Base-by-base conservation (phyloP, 2,797 vertebrate species). In the Brachyrhaphis roseni region DNA sequence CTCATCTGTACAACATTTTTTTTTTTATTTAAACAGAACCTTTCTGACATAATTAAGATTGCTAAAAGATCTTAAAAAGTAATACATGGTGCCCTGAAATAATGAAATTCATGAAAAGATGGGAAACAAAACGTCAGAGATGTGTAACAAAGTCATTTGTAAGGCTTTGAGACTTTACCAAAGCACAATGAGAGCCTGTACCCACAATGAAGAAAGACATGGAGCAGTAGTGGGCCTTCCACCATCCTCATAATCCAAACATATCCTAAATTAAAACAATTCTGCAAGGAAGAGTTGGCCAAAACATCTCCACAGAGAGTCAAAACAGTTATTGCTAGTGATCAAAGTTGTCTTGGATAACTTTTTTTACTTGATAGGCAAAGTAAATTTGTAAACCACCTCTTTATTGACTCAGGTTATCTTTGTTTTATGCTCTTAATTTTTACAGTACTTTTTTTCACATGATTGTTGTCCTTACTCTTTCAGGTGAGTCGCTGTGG, bases 401-500 rank as follows among this genome's bases (percentile, higher is more conserved):
- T 16, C 18, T 71, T 26, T 28, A 71, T 46, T 71, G 23, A 45
- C 26, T 28, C 12, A 16, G 68, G 43, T 28, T 71, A 45, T 8
- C 13, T 70, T 71, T 36, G 26, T 36, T 64, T 10, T 4, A 36
- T 36, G 15, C 15, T 64, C 16, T 64, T 18, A 39, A 64, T 1
- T 43, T 43, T 43, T 43, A 43, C 28, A 18, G 31, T 8, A 18
- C 8, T 39, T 1, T 11, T 41, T 51, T 39, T 8, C 8, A 31
- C 18, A 39, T 34, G 18, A 31, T n/a, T 73, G 31, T 13, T 5
- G 8, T 46, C 47, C 64, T 45, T 55, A 70, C 76, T 39, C 80
- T 78, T 82, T 70, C 80, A 76, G 81, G 78, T 77, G 81, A 77
- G 83, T 78, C 82, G 78, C 80, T 85, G 86, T 68, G 78, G 78